phyloP scores from a whole-genome alignment of 2,888 invertebrate species.

The Caenorhabditis wallacei region DNA sequence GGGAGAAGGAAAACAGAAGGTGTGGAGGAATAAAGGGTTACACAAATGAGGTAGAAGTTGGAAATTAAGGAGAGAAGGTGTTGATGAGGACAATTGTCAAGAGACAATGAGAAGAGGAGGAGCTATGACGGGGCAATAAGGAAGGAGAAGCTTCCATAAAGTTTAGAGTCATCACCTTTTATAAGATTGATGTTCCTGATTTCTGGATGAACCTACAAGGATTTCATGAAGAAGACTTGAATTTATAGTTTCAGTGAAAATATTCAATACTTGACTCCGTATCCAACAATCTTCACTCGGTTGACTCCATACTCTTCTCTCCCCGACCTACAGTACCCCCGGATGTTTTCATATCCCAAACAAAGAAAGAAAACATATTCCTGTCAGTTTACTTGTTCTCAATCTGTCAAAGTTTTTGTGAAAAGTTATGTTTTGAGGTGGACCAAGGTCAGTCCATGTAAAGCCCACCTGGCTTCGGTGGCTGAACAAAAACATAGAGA shows the following conservation, averaged over 20 bases:
- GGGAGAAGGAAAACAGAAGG: not conserved
- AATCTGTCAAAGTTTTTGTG: not conserved
- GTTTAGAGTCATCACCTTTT: no score
- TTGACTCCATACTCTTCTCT: no score
- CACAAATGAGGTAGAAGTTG: conserved; percentile 4
- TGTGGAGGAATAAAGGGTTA: not conserved
- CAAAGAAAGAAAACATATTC: not conserved
- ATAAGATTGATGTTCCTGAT: no score
- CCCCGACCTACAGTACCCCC: not conserved
- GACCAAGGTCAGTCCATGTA: not conserved
- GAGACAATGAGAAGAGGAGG: conserved; percentile 14
- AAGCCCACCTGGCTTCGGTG: not conserved
- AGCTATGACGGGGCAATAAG: no score
- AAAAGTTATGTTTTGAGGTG: conserved; percentile 3
- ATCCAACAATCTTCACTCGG: no score
- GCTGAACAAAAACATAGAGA: not conserved
- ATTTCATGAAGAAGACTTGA: no score
- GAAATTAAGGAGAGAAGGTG: not conserved
- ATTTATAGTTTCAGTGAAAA: no score
- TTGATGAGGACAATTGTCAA: conserved; percentile 9
- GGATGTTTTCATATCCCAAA: not conserved
- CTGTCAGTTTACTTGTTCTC: not conserved
- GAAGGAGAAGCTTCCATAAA: no score
- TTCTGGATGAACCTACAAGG: no score
- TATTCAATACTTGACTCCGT: no score